These are phyloP conservation scores for Mohoua ochrocephala DNA, from an alignment of 2,113 vertebrate species.

Conservation along the genomic window DNA sequence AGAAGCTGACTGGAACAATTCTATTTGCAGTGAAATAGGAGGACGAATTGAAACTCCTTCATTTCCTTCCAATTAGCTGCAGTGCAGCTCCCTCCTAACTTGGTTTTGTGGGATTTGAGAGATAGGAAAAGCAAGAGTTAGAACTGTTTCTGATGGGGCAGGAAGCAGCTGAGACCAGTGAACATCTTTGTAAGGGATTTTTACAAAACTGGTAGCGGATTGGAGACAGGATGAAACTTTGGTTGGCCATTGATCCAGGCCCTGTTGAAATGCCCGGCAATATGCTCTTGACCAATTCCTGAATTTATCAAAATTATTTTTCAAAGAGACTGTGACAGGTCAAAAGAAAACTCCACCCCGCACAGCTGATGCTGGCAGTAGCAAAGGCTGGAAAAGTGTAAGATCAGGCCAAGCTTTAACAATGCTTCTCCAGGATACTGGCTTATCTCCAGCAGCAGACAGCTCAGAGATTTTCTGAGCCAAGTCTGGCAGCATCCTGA, in stretches of 20 bases:
- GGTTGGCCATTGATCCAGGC: not conserved
- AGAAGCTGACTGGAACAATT: slow-evolving; percentile 20
- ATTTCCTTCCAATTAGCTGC: slow-evolving; percentile 1
- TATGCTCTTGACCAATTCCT: not conserved
- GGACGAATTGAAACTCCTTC: not conserved
- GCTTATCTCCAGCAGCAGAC: not conserved
- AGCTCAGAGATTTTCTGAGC: not conserved
- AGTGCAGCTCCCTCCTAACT: not conserved
- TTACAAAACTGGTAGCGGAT: not conserved
- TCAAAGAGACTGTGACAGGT: not conserved
- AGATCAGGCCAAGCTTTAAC: not conserved
- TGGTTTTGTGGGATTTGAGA: not conserved
- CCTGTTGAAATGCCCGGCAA: not conserved
- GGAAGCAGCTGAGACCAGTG: not conserved
- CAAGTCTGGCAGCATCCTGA: not conserved
- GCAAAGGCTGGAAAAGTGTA: not conserved
- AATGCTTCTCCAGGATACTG: not conserved
- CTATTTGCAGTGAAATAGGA: not conserved
- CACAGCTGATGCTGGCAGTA: not conserved
- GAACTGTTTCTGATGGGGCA: not conserved
- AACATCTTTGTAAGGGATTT: not conserved
- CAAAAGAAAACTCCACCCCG: not conserved
- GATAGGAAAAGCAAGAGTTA: not conserved
- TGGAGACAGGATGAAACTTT: not conserved
- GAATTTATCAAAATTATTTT: not conserved